These are phyloP conservation scores for Pseudococcus longispinus DNA, from an alignment of 2,888 invertebrate genomes.

Conservation along the genomic window DNA sequence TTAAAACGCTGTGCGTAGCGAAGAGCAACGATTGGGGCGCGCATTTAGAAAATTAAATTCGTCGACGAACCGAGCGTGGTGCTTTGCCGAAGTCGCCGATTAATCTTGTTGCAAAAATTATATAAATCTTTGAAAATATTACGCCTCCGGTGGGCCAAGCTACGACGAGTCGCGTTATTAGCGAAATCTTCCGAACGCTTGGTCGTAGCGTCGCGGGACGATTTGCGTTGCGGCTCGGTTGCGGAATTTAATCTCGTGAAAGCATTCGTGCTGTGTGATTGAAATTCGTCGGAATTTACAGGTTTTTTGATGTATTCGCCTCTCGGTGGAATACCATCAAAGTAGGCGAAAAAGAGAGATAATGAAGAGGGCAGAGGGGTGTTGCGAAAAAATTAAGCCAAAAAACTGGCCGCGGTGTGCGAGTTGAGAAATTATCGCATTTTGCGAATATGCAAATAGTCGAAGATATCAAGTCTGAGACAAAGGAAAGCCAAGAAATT, in stretches of 20 bases:
- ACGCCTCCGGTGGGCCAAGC: background rate
- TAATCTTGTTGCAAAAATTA: slow-evolving; percentile 14
- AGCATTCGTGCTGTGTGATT: background rate
- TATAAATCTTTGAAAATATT: slow-evolving; percentile 5
- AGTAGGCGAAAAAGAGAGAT: background rate
- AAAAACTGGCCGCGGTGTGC: no score
- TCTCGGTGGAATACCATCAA: background rate
- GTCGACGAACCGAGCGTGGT: background rate
- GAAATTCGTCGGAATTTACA: background rate
- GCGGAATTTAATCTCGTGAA: background rate
- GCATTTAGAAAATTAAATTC: slow-evolving; percentile 13
- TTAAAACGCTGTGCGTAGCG: background rate
- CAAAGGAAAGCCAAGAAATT: no score
- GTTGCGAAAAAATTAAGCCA: no score
- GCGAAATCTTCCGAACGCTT: background rate
- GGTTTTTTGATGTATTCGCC: background rate
- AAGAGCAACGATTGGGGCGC: background rate
- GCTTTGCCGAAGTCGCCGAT: background rate
- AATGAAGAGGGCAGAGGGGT: no score
- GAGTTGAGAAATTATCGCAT: no score
- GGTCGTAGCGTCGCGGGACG: background rate
- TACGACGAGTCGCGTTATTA: slow-evolving; percentile 9
- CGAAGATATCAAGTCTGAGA: no score
- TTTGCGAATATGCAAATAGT: no score
- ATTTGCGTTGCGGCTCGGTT: background rate